Evolutionary conservation across 1,140 invertebrate genomes (phyloP), one percentile per base, ranked within the genome.

Genomic region (Adelges cooleyi): DNA sequence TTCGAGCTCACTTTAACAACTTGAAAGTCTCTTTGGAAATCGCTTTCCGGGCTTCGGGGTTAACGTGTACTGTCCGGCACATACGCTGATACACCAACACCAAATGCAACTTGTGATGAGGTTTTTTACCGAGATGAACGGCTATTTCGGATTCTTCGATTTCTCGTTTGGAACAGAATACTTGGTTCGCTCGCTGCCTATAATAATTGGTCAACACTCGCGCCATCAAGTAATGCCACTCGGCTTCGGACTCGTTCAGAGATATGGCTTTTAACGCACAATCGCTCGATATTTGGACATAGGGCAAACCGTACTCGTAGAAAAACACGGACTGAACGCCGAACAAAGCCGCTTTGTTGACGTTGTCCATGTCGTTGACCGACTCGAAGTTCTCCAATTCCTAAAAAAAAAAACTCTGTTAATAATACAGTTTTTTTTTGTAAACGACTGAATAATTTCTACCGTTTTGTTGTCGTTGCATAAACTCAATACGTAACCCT

Each of bases 321-420:
- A 59, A 59, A n/a, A 46, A 59, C 46, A 59, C 13, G 25, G 54
- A 18, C 27, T 59, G 54, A 27, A 59, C 3, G 46, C 54, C 54
- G 29, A 18, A 46, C 17, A 59, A 59, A 44, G 38, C 54, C 27
- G 54, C 40, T 46, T 59, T 59, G 29, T 59, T 59, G 1, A 15
- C 25, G 18, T 59, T 44, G 5, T 59, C 44, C 54, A 59, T 59
- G 18, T 59, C 46, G 46, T 46, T 22, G 29, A 40, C 38, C 38
- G 44, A 44, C 9, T 44, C 25, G 27, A 59, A 59, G 25, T 42
- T 22, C 1, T 56, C 53, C 11, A 56, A 56, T 17, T 1, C n/a
- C 54, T 59, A 29, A 29, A 59, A 18, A 44, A 18, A 5, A 44
- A 44, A 13, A 42, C 25, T 33, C 11, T 5, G 11, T 33, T 48